Evolutionary conservation across 2,888 invertebrate genomes (phyloP).

Genomic region (Mactromeris polynyma): DNA sequence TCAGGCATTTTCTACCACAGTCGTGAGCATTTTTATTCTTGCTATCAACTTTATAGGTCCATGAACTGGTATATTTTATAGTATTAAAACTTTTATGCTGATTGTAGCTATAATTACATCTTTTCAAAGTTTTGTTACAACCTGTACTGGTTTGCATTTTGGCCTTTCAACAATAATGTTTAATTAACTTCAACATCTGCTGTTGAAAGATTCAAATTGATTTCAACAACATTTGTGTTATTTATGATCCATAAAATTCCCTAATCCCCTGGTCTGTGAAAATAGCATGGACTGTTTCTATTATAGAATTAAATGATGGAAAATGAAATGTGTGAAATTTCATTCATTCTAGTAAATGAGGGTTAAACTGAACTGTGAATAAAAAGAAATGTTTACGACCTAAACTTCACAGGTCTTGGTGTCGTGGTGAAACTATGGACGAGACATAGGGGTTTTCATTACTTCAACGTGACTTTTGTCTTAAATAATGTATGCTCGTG

Average conservation of each 20-base stretch:
- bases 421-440: neutral
- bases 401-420: conserved; percentile 12
- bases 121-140: neutral
- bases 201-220: conserved; percentile 11
- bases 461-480: neutral
- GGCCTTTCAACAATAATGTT: conserved; percentile 7
- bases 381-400: conserved; percentile 18
- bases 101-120: neutral
- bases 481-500: conserved; percentile 10
- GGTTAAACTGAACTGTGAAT: conserved; percentile 9
- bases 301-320: conserved; percentile 30
- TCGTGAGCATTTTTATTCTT: too few species aligned
- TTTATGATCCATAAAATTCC: conserved; percentile 31
- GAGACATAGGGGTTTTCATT: conserved; percentile 5
- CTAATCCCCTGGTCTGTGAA: conserved; percentile 26
- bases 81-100: neutral
- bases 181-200: conserved; percentile 29
- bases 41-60: neutral
- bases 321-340: conserved; percentile 25
- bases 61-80: neutral
- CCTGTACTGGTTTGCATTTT: neutral
- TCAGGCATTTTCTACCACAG: too few species aligned
- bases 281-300: conserved; percentile 54
- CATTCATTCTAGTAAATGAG: conserved; percentile 20
- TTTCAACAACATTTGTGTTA: conserved; percentile 35